Base-by-base conservation (phyloP, 2,888 invertebrate genomes). In the Acronicta psi region DNA sequence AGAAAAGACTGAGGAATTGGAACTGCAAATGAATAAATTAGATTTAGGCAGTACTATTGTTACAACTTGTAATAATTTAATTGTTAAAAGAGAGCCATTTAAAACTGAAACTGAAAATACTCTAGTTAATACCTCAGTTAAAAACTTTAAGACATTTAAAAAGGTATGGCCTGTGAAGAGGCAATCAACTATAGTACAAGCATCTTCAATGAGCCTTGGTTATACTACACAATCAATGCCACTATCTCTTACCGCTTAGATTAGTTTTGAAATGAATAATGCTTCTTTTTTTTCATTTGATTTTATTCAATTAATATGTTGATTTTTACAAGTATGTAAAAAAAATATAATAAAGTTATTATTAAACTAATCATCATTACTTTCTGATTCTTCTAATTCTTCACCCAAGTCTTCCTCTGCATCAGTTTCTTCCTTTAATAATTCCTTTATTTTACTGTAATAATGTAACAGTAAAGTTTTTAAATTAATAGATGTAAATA, bases 141-240 rank as follows among this genome's bases (percentile, higher is more conserved):
- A 82, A 57, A 93, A 94, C 75, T 94, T 93, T 73, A 94, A 94
- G 61, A 94, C 86, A 63, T 93, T 94, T 60, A 92, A 92, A 77
- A 94, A 94, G 67, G 88, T 93, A 16, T 93, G 93, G 93, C 94
- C 93, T 59, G 41, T 91, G 8, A 92, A 87, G 75, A 88, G 84
- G 82, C 88, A 90, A 63, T 76, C 86, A 13, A 86, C 84, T 64
- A 60, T 87, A 36, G 82, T 87, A 63, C 80, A 86, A 13, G 82
- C 77, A 45, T 78, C 84, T 58, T 79, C 81, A 23, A 83, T 80
- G 74, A 77, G 49, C 47, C 58, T 78, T 43, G 46, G 43, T 40
- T 37, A 62, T 37, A 69, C 56, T 23, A 47, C 60, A 50, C 47
- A 45, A 9, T 29, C 59, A 34, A 34, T 13, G n/a, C 6, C 34